A percentile compares a stretch with the other conserved stretches of the same genome.
phyloP scores from a whole-genome alignment of 1,140 invertebrate genomes.

The Arion vulgaris region DNA sequence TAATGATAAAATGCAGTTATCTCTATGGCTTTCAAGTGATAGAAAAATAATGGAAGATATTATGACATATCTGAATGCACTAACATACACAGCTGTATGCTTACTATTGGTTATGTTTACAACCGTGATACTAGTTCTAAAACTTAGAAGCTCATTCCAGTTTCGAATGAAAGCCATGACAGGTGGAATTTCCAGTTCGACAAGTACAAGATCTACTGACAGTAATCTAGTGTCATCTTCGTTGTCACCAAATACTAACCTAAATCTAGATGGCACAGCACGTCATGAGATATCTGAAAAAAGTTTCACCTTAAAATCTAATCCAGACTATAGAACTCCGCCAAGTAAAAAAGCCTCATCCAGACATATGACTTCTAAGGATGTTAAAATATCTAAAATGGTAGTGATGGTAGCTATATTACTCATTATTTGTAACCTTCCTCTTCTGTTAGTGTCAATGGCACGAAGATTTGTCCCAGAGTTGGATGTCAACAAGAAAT shows the following conservation, averaged over 20 bases:
- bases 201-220: neutral
- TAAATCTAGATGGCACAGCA: no score
- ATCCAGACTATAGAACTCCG: no score
- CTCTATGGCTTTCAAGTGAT: neutral
- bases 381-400: neutral
- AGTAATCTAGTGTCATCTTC: neutral
- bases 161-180: neutral
- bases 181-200: neutral
- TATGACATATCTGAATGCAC: neutral
- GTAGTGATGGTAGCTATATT: neutral
- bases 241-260: no score
- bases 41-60: constrained; percentile 6
- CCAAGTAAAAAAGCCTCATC: no score
- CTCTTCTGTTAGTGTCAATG: neutral
- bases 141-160: neutral
- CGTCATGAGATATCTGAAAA: no score
- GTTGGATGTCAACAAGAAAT: neutral
- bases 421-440: neutral
- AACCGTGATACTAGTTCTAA: neutral
- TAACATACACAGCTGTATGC: neutral
- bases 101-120: neutral
- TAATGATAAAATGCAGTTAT: neutral
- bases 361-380: no score
- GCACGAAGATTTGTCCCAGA: neutral
- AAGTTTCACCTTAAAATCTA: no score